Conservation (phyloP, 2,113 vertebrate species). For the Phodopus roborovskii region DNA sequence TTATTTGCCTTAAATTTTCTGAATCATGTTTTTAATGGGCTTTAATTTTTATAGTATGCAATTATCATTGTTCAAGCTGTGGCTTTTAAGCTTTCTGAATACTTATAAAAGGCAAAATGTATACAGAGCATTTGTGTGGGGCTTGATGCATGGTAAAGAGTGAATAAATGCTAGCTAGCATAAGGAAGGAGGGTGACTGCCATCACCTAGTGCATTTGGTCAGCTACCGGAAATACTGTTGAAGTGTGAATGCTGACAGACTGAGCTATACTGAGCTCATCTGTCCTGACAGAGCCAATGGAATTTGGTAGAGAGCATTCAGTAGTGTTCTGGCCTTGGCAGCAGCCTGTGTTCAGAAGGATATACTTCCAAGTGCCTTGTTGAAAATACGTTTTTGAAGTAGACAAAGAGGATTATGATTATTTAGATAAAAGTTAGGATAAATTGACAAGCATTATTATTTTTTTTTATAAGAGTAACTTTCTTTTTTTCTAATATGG, state of each 20-base stretch:
- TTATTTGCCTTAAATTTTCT: constrained; percentile 45
- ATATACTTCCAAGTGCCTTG: background rate
- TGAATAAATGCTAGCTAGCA: background rate
- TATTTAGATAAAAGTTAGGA: background rate
- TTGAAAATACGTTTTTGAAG: constrained; percentile 3
- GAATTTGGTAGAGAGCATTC: background rate
- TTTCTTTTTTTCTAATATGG: constrained; percentile 20
- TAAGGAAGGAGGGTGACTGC: background rate
- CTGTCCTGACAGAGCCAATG: background rate
- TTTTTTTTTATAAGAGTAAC: background rate
- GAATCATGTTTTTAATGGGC: constrained; percentile 40
- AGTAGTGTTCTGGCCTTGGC: constrained; percentile 23
- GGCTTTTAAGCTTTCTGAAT: constrained; percentile 22
- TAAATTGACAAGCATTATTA: background rate
- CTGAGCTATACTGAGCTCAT: background rate
- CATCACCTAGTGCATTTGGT: background rate
- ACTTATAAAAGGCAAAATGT: constrained; percentile 9
- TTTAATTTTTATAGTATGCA: constrained; percentile 5
- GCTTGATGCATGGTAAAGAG: background rate
- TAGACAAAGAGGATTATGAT: background rate
- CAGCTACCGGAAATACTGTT: constrained; percentile 60
- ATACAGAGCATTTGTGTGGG: background rate
- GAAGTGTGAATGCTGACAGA: constrained; percentile 61
- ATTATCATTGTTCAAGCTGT: constrained; percentile 1
- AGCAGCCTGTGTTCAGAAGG: background rate